Evolutionary conservation across 2,113 vertebrate genomes (phyloP), one percentile per base, ranked within the genome.

Genomic region (Sakesphorus luctuosus): DNA sequence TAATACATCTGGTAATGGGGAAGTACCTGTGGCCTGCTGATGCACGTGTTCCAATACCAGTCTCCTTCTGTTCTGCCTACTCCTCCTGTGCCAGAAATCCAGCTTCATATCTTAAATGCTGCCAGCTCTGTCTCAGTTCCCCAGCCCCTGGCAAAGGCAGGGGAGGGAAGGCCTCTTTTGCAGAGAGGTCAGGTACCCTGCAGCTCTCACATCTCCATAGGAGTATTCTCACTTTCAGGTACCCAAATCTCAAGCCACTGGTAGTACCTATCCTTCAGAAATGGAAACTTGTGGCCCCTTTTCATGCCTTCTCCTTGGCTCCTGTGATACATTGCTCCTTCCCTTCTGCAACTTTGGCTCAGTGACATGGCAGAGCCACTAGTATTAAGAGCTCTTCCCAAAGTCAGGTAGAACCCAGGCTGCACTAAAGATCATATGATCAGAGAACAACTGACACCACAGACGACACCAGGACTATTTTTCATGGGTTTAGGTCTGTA

Each of bases 81-180:
- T 83, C 36, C 29, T 87, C 56, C 50, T 55, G 25, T 47, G 14
- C 43, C 61, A 65, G 31, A 95, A 80, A 96, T 58, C 10, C 31
- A 84, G 17, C 67, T 73, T 93, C 11, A 1, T 19, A 44, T 29
- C 52, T 74, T 66, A 76, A 90, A 59, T 9, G 47, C 10, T 0
- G 0, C 33, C 35, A 2, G 3, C 35, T 75, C 29, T 3, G 0
- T 47, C 18, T 28, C 4, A 8, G 1, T 24, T 69, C 12, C 35
- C 25, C 3, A 0, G 14, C 29, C n/a, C 44, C 65, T 61, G 7
- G 43, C 35, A n/a, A 4, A 62, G 58, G 58, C 0, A 1, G 18
- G 23, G 20, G 17, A 74, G 35, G 36, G 40, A 56, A 66, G 36
- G 47, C 61, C 44, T 79, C 26, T 55, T n/a, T 68, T 66, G 38